phyloP scores from a whole-genome alignment of 2,113 vertebrate genomes.

The Chloebia gouldiae region DNA sequence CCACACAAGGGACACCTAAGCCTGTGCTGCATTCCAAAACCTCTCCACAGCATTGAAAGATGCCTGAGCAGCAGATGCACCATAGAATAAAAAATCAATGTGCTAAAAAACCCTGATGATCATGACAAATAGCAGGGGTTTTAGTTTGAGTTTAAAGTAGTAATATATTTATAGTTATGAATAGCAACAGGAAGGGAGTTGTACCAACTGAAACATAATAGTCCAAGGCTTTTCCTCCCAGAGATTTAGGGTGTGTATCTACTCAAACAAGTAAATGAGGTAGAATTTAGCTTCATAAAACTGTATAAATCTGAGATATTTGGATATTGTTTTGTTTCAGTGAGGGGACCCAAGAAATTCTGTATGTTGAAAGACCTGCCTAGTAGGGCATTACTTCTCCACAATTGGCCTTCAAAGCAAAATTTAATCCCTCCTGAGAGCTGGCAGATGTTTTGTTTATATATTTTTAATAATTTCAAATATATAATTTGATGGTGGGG shows the following conservation, averaged over 20 bases:
- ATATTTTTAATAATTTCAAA: background rate
- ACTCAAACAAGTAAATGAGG: background rate
- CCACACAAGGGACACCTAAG: accelerated
- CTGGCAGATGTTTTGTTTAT: background rate
- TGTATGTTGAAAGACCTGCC: background rate
- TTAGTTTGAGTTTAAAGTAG: background rate
- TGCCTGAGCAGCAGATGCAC: background rate
- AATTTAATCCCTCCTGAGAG: background rate
- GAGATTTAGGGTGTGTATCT: background rate
- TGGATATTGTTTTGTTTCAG: background rate
- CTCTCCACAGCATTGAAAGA: background rate
- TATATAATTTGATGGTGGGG: background rate
- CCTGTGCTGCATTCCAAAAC: background rate
- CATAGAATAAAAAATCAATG: background rate
- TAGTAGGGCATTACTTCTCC: background rate
- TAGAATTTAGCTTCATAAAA: background rate
- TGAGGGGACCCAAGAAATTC: background rate
- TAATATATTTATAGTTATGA: constrained; percentile 2
- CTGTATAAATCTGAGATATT: background rate
- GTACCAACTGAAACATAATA: constrained; percentile 30
- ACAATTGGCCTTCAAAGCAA: background rate
- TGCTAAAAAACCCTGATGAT: background rate
- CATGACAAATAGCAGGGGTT: background rate
- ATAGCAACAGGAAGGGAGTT: constrained; percentile 67
- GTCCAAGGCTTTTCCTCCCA: constrained; percentile 32